Evolutionary conservation across 2,113 vertebrate species (phyloP).

Genomic region (Patagioenas fasciata): DNA sequence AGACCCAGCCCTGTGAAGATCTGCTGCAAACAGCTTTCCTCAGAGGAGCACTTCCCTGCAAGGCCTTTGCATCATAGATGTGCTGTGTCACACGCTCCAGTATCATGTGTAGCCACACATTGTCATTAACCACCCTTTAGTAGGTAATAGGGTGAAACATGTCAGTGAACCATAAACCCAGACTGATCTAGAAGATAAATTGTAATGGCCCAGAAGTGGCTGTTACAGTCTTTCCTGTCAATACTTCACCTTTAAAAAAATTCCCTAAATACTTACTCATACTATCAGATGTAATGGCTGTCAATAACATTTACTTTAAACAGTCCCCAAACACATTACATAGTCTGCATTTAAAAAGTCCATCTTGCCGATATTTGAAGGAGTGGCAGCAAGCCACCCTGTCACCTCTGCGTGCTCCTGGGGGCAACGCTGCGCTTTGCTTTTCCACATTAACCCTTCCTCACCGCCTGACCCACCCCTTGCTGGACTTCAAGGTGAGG

Average conservation of each 20-base stretch:
- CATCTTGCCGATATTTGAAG: neutral
- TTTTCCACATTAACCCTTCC: neutral
- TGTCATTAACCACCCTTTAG: slow-evolving; percentile 48
- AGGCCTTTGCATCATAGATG: neutral
- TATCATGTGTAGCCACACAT: neutral
- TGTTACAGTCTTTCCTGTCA: slow-evolving; percentile 46
- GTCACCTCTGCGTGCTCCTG: neutral
- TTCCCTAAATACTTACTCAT: slow-evolving; percentile 63
- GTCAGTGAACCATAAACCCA: slow-evolving; percentile 64
- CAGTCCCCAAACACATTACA: slow-evolving; percentile 52
- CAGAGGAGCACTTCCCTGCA: neutral
- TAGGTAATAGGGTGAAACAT: slow-evolving; percentile 54
- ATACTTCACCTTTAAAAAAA: slow-evolving; percentile 59
- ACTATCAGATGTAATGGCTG: slow-evolving; percentile 34
- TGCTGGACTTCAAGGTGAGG: neutral
- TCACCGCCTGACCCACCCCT: neutral
- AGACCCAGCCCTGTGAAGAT: neutral
- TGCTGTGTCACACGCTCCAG: neutral
- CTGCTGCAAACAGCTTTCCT: neutral
- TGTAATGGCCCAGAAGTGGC: slow-evolving; percentile 58
- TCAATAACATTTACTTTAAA: slow-evolving; percentile 60
- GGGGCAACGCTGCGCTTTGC: neutral
- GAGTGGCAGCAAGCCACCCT: neutral
- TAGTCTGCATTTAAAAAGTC: slow-evolving; percentile 23
- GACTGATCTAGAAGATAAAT: slow-evolving; percentile 65